Evolutionary conservation across 2,888 invertebrate species (phyloP), one percentile per base, ranked within the genome.

Genomic region (Aquatica leii): DNA sequence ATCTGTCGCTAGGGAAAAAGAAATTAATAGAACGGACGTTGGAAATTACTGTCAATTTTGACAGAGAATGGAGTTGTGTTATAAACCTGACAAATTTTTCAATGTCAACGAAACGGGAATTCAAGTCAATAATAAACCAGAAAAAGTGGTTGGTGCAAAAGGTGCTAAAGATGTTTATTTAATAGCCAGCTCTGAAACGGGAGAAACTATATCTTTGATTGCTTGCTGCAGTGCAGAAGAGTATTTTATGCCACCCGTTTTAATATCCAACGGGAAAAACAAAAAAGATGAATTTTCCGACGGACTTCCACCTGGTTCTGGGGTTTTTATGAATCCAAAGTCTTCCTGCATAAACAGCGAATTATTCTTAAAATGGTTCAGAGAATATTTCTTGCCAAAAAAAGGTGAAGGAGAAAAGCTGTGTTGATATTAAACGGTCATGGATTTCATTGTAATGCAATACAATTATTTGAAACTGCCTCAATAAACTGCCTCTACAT

Each of bases 151-250:
- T 43, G 69, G 69, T 12, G 51, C 52, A 54, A 71, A 70, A 55
- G 70, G 72, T 35, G 58, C 67, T 6, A 71, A 70, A 66, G 65
- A 65, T 51, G 71, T 73, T 49, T 46, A 57, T 35, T 48, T 53
- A 8, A 20, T 73, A 37, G 70, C 73, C 48, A 70, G 69, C 14
- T 54, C 60, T 11, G 71, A 75, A 69, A 72, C 67, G 57, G 62
- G 65, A 17, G 74, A 78, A 69, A 78, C 72, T 4, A 65, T 74
- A 17, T 70, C 76, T 1, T 52, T 77, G 3, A 71, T 77, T 20
- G 35, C 60, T 24, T 78, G 78, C 57, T 77, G 74, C 58, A 79
- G 74, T 69, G n/a, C n/a, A n/a, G n/a, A n/a, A n/a, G n/a, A n/a
- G n/a, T n/a, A n/a, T n/a, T n/a, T n/a, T n/a, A n/a, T n/a, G n/a